Evolutionary conservation across 2,113 vertebrate genomes (phyloP), one percentile per base, ranked within the genome.

Genomic region (Gallinago media): DNA sequence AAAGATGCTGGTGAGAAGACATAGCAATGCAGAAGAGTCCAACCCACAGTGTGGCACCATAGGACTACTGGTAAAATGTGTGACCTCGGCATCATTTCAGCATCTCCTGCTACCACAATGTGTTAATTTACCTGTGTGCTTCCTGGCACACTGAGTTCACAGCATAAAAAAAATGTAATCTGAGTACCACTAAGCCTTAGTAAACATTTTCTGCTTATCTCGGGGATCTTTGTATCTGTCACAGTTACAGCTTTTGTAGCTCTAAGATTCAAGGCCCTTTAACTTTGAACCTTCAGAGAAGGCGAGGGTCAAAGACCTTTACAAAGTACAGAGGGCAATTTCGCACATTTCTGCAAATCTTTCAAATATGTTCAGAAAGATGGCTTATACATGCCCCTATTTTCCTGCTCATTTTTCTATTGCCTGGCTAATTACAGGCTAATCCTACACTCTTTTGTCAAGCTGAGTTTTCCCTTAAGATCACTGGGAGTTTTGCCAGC

Each of bases 1-100:
- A 59, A 82, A 81, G 65, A 36, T 49, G 56, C 47, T 84, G 46
- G 36, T 34, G 29, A 36, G 62, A 88, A 78, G 26, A 36, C 12
- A n/a, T 0, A 47, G 25, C 15, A 18, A 52, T 15, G 54, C 72
- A 27, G 65, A 87, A 62, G n/a, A 78, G n/a, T 36, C 12, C 31
- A 71, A 68, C 31, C 72, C 90, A 86, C 66, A 68, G 76, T n/a
- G 83, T 91, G 85, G 95, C 85, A 82, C 68, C 89, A 71, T 21
- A 59, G 59, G 61, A 36, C 68, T 78, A 23, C 70, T 8, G 32
- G 58, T 55, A 72, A 82, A 77, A 68, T 14, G 15, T 42, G 23
- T 42, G 31, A 85, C 31, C 38, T 80, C 52, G 50, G 50, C 84
- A 59, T 27, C 0, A 1, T 59, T 63, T 84, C 65, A 59, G 16